Evolutionary conservation across 2,888 invertebrate genomes (phyloP).

Genomic region (Polyommatus iphigenia): DNA sequence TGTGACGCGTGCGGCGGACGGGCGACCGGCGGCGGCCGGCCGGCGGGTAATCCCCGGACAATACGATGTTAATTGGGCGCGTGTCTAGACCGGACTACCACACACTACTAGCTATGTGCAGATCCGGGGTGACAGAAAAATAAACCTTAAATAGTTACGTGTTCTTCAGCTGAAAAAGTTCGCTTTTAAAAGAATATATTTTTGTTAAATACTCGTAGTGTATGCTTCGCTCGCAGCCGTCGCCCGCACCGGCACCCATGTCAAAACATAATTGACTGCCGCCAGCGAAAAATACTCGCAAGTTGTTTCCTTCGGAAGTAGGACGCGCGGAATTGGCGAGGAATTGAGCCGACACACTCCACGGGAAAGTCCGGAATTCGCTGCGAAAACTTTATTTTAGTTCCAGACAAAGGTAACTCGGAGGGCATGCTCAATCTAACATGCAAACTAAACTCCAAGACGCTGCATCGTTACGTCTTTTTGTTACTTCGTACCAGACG

Average conservation of each 20-base stretch:
- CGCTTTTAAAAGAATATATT: background rate
- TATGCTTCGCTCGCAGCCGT: background rate
- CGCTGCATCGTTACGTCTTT: background rate
- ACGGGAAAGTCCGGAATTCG: background rate
- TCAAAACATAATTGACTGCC: conserved; percentile 16
- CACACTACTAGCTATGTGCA: background rate
- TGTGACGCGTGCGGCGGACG: background rate
- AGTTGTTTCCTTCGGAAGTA: background rate
- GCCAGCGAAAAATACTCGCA: background rate
- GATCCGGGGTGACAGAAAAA: background rate
- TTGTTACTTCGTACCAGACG: background rate
- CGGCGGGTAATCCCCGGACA: conserved; percentile 3
- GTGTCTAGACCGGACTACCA: background rate
- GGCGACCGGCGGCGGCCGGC: background rate
- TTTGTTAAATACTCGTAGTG: background rate
- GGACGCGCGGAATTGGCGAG: background rate
- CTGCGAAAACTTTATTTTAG: background rate
- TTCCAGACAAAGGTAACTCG: background rate
- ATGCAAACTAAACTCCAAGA: background rate
- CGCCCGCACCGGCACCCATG: background rate
- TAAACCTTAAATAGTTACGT: background rate
- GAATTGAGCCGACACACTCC: background rate
- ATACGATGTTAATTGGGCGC: background rate
- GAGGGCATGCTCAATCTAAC: background rate
- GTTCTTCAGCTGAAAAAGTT: background rate